Evolutionary conservation across 2,113 vertebrate species (phyloP).

Genomic region (Cygnus buccinator): DNA sequence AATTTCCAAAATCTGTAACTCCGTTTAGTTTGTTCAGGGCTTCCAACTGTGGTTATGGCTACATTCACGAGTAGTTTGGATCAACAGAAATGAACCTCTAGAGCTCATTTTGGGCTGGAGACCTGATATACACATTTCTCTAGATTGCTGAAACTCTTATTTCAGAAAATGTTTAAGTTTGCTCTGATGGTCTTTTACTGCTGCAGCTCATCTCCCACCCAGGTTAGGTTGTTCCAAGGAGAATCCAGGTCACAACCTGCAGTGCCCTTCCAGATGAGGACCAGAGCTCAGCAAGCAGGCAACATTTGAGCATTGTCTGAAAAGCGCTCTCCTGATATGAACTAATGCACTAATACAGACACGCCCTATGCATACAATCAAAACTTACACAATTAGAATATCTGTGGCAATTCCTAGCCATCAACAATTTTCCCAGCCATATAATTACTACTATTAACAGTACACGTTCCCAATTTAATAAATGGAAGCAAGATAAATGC

Average conservation of each 20-base stretch:
- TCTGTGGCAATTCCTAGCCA: conserved; percentile 19
- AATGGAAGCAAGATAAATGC: conserved; percentile 38
- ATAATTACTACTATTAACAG: conserved; percentile 51
- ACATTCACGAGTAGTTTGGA: background rate
- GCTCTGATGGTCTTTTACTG: background rate
- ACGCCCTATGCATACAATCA: background rate
- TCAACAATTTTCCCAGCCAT: conserved; percentile 48
- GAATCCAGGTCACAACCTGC: background rate
- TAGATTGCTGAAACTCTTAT: background rate
- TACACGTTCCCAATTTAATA: conserved; percentile 42
- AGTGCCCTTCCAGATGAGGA: background rate
- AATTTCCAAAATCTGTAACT: background rate
- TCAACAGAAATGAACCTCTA: background rate
- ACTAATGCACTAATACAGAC: background rate
- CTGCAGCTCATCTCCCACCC: background rate
- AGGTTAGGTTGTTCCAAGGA: background rate
- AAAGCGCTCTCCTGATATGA: conserved; percentile 9
- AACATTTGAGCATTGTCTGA: background rate
- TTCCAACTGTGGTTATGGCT: background rate
- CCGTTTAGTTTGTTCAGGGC: background rate
- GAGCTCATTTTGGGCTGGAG: background rate
- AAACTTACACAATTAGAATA: conserved; percentile 36
- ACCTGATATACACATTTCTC: background rate
- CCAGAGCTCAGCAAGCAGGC: background rate
- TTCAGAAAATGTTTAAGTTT: background rate